A percentile compares a stretch with the other conserved stretches of the same genome.
Evolutionary conservation across 2,888 invertebrate genomes (phyloP).

Genomic region (Argynnis bischoffii): DNA sequence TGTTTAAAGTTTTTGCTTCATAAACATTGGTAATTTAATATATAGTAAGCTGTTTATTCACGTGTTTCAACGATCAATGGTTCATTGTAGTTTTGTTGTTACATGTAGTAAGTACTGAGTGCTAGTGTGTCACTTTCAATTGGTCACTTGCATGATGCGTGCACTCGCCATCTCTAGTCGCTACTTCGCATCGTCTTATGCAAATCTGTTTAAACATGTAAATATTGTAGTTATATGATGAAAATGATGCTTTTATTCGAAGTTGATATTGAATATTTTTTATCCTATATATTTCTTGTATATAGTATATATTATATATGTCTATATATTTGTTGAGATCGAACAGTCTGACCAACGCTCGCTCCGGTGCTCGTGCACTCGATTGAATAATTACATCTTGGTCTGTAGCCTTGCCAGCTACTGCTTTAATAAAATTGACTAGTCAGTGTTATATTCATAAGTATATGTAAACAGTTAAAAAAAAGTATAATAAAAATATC

Average conservation of each 20-base stretch:
- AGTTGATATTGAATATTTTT: neutral
- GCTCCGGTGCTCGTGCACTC: slow-evolving; percentile 67
- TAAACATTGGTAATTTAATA: neutral
- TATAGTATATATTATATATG: too few species aligned
- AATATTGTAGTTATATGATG: too few species aligned
- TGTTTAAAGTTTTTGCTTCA: too few species aligned
- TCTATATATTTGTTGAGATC: too few species aligned
- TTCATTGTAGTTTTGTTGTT: slow-evolving; percentile 21
- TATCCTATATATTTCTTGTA: neutral
- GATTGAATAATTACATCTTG: slow-evolving; percentile 73
- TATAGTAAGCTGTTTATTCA: slow-evolving; percentile 4
- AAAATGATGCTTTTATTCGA: too few species aligned
- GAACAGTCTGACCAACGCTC: slow-evolving; percentile 24
- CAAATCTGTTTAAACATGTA: too few species aligned
- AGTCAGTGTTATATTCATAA: neutral
- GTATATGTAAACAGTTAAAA: neutral
- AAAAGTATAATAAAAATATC: neutral
- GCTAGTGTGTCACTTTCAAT: slow-evolving; percentile 38
- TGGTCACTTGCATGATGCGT: slow-evolving; percentile 66
- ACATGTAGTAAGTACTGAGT: slow-evolving; percentile 14
- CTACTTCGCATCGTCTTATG: neutral
- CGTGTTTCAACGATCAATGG: slow-evolving; percentile 21
- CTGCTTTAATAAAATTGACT: slow-evolving; percentile 44
- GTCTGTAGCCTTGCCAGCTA: slow-evolving; percentile 61
- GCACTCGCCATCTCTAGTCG: slow-evolving; percentile 42